A percentile compares a stretch with the other conserved stretches of the same genome.
Evolutionary conservation across 1,140 invertebrate genomes (phyloP).

Genomic region (Procambarus clarkii): DNA sequence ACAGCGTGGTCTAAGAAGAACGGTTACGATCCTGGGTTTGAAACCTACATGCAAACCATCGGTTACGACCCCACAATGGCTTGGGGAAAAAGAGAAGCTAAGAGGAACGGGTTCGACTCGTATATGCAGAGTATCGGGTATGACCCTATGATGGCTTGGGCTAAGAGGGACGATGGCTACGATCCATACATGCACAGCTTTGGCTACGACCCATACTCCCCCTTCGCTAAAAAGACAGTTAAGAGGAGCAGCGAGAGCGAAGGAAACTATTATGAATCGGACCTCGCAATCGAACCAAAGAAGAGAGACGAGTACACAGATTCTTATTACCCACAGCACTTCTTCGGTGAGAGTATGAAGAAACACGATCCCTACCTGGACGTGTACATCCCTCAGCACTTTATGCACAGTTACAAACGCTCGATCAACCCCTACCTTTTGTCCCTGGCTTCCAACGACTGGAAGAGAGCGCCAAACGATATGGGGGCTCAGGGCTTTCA

Average conservation of each 20-base stretch:
- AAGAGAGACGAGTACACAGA: slow-evolving; percentile 19
- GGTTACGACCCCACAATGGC: slow-evolving; percentile 45
- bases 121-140: slow-evolving; percentile 68
- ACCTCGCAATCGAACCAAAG: background rate
- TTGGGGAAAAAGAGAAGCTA: slow-evolving; percentile 53
- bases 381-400: slow-evolving; percentile 64
- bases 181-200: slow-evolving; percentile 63
- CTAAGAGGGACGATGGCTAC: slow-evolving; percentile 39
- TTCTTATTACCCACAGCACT: slow-evolving; percentile 21
- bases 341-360: slow-evolving; percentile 25
- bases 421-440: slow-evolving; percentile 61
- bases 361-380: slow-evolving; percentile 62
- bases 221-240: slow-evolving; percentile 40
- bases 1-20: slow-evolving; percentile 32
- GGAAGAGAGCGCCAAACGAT: slow-evolving; percentile 69
- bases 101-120: slow-evolving; percentile 47
- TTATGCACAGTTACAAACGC: slow-evolving; percentile 63
- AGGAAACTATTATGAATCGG: background rate
- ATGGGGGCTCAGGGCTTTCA: slow-evolving; percentile 77
- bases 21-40: slow-evolving; percentile 22
- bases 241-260: slow-evolving; percentile 25
- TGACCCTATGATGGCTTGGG: slow-evolving; percentile 56
- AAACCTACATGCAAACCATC: slow-evolving; percentile 34
- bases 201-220: slow-evolving; percentile 44
- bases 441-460: slow-evolving; percentile 55